Conservation (phyloP, 2,888 invertebrate species). For the Drosophila trichaetosa region DNA sequence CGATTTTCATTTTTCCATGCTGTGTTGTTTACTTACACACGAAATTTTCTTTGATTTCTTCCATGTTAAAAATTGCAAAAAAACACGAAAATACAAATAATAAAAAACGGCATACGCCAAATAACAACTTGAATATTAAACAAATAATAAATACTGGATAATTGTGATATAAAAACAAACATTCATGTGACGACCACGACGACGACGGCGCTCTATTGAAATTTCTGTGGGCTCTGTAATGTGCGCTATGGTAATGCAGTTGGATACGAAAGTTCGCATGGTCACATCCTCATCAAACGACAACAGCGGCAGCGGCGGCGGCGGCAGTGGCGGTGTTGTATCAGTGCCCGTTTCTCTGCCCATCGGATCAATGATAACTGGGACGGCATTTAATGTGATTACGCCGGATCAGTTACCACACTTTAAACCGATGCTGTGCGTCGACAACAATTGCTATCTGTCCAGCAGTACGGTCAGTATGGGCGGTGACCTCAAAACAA, state of each 20-base stretch:
- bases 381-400: slow-evolving; percentile 93
- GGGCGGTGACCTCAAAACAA: slow-evolving; percentile 90
- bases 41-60: slow-evolving; percentile 73
- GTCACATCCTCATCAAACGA: slow-evolving; percentile 83
- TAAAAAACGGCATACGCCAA: slow-evolving; percentile 4
- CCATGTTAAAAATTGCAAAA: slow-evolving; percentile 49
- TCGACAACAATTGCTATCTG: slow-evolving; percentile 93
- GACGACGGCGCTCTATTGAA: slow-evolving; percentile 24
- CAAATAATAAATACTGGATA: slow-evolving; percentile 12
- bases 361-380: slow-evolving; percentile 92
- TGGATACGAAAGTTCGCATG: slow-evolving; percentile 84
- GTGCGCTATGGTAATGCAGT: slow-evolving; percentile 78
- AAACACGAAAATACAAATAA: slow-evolving; percentile 12
- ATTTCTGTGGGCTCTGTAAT: slow-evolving; percentile 52
- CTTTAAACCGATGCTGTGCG: slow-evolving; percentile 94
- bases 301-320: slow-evolving; percentile 78
- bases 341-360: slow-evolving; percentile 86
- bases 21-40: slow-evolving; percentile 80
- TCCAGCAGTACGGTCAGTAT: slow-evolving; percentile 88
- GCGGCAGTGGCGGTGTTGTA: slow-evolving; percentile 78
- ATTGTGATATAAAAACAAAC: slow-evolving; percentile 25
- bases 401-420: slow-evolving; percentile 93
- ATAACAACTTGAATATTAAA: slow-evolving; percentile 18
- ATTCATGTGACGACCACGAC: slow-evolving; percentile 51
- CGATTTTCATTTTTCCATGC: slow-evolving; percentile 80